phyloP scores from a whole-genome alignment of 2,113 vertebrate species.

The Amblyopsis rosae region DNA sequence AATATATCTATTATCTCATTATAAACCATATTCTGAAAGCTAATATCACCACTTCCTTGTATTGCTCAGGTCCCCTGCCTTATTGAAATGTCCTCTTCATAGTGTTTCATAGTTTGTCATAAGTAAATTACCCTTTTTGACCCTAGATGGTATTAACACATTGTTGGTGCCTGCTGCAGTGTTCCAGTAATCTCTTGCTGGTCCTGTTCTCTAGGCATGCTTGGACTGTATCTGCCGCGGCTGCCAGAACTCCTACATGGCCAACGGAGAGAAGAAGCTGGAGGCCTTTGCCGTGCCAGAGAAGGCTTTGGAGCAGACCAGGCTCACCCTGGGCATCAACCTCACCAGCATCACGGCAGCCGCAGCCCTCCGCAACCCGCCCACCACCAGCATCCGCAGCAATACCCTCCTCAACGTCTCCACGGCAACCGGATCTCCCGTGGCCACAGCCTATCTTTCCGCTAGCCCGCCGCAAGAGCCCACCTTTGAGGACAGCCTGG shows the following conservation, averaged over 20 bases:
- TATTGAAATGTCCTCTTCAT: too few relatives aligned
- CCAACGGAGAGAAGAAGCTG: constrained; percentile 97
- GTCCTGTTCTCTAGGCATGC: constrained; percentile 78
- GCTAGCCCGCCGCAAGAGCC: constrained; percentile 91
- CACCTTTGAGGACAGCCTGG: constrained; percentile 94
- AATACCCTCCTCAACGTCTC: constrained; percentile 73
- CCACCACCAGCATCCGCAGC: constrained; percentile 64
- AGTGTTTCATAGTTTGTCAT: too few relatives aligned
- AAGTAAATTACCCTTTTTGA: too few relatives aligned
- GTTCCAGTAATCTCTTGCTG: background rate
- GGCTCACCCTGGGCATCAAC: constrained; percentile 98
- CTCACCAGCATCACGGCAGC: constrained; percentile 96
- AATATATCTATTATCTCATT: too few relatives aligned
- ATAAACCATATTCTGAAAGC: too few relatives aligned
- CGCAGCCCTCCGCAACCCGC: constrained; percentile 80
- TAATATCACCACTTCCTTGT: too few relatives aligned
- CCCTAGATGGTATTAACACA: too few relatives aligned
- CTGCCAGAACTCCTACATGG: constrained; percentile 99
- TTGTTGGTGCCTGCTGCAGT: too few relatives aligned
- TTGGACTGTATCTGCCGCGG: constrained; percentile 98
- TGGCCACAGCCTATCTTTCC: constrained; percentile 89
- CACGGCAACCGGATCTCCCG: constrained; percentile 82
- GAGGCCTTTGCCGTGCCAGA: constrained; percentile 98
- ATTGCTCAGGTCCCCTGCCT: too few relatives aligned
- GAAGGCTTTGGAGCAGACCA: constrained; percentile 97